Base-by-base conservation (phyloP, 2,113 vertebrate species). In the Malurus cyaneus region DNA sequence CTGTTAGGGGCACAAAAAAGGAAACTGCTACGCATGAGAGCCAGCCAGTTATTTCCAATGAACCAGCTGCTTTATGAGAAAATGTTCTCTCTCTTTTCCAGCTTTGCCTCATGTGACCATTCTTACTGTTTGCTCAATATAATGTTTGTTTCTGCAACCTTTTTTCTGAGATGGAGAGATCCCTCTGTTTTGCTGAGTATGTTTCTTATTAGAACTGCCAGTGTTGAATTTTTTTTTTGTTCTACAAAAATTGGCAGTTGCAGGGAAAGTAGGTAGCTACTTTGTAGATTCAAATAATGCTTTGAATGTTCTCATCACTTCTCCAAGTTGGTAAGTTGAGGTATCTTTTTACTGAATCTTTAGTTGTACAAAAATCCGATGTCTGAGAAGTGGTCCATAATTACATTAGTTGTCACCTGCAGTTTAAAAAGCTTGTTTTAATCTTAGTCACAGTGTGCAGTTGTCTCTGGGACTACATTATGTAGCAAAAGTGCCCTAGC, bases 361-460 rank as follows among this genome's bases (percentile, higher is more conserved):
- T 32, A 59, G 49, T 69, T 80, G 36, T 36, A 41, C n/a, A 64
- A 64, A 92, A 95, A 64, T 71, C 17, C 29, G 5, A 52, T 6
- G 26, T 39, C 12, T 71, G 73, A 71, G 20, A 3, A 8, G 2
- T 84, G 46, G 49, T 6, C 23, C 57, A 18, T 61, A 81, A 62
- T 71, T 62, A 50, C 31, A 46, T 62, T 39, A 34, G 16, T 1
- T 3, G 50, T 71, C 15, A 6, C 74, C 61, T 87, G 28, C 39
- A 71, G 16, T 28, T 74, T 87, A 41, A 56, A 87, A 78, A 81
- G 39, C n/a, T 91, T 62, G 12, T 61, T 74, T 87, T 91, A 20
- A 15, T 76, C 52, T 87, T 41, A 16, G 11, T 74, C 32, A 25
- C 26, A 25, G 20, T 42, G 17, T 59, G 42, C 56, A 70, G 14